Conservation (phyloP, 2,888 invertebrate genomes). For the Copidosoma aretas region DNA sequence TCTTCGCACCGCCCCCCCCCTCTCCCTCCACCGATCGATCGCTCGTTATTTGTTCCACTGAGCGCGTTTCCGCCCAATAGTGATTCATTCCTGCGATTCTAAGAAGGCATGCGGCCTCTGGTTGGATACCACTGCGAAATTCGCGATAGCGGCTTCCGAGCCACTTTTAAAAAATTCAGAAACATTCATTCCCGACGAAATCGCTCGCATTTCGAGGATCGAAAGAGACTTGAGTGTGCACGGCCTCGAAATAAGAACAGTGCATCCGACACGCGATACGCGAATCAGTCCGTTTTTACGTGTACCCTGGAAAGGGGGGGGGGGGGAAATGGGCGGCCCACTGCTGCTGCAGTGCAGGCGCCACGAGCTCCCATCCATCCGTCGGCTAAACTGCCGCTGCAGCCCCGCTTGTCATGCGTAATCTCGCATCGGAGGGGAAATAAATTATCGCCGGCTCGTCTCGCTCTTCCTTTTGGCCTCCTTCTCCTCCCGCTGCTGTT, state of each 20-base stretch:
- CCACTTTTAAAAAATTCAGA: no score
- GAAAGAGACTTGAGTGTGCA: background rate
- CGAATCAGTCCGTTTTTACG: slow-evolving; percentile 47
- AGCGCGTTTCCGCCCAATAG: no score
- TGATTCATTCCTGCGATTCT: no score
- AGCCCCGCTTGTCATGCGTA: slow-evolving; percentile 33
- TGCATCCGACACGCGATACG: slow-evolving; percentile 52
- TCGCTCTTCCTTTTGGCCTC: background rate
- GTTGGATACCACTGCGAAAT: no score
- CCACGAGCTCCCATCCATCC: background rate
- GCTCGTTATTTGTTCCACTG: no score
- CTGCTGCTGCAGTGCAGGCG: background rate
- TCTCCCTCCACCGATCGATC: no score
- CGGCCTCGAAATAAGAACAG: slow-evolving; percentile 37
- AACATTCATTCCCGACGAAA: no score
- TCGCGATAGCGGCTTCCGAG: no score
- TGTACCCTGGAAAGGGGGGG: background rate
- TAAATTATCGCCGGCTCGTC: slow-evolving; percentile 32
- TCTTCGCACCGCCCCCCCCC: no score
- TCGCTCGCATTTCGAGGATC: background rate
- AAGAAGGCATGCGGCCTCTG: no score
- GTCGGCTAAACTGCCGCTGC: slow-evolving; percentile 9
- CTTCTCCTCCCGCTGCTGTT: background rate
- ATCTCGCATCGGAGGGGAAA: slow-evolving; percentile 32
- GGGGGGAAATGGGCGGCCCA: background rate